These are phyloP conservation scores for Hylomyscus alleni DNA, from an alignment of 2,797 vertebrate genomes.

Conservation along the genomic window DNA sequence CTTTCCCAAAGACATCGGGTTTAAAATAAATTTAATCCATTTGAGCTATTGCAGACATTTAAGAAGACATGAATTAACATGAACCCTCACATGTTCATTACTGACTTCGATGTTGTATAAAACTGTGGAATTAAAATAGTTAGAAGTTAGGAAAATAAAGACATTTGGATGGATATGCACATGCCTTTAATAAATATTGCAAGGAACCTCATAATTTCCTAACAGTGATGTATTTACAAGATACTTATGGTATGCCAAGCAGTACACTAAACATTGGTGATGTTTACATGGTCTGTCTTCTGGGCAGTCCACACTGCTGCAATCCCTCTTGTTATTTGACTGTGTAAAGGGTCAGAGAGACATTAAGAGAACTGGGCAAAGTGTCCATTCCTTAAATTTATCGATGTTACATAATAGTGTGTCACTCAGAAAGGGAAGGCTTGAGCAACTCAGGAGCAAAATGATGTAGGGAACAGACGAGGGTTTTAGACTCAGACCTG, in stretches of 20 bases:
- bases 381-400: neutral
- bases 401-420: neutral
- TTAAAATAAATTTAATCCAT: slow-evolving; percentile 51
- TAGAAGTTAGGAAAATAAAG: slow-evolving; percentile 9
- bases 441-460: slow-evolving; percentile 39
- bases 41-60: neutral
- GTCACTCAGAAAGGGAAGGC: neutral
- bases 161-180: neutral
- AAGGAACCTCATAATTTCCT: slow-evolving; percentile 30
- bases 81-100: neutral
- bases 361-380: neutral
- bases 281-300: neutral
- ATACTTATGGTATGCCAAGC: neutral
- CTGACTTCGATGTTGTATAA: neutral
- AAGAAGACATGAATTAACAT: slow-evolving; percentile 15
- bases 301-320: neutral
- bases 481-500: slow-evolving; percentile 3
- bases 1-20: neutral
- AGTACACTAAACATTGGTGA: neutral
- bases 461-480: neutral
- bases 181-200: neutral
- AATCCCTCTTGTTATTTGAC: neutral
- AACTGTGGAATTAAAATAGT: slow-evolving; percentile 13
- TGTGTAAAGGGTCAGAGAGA: neutral
- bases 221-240: neutral